Base-by-base conservation (phyloP, 2,113 vertebrate species). In the Phrynosoma platyrhinos region DNA sequence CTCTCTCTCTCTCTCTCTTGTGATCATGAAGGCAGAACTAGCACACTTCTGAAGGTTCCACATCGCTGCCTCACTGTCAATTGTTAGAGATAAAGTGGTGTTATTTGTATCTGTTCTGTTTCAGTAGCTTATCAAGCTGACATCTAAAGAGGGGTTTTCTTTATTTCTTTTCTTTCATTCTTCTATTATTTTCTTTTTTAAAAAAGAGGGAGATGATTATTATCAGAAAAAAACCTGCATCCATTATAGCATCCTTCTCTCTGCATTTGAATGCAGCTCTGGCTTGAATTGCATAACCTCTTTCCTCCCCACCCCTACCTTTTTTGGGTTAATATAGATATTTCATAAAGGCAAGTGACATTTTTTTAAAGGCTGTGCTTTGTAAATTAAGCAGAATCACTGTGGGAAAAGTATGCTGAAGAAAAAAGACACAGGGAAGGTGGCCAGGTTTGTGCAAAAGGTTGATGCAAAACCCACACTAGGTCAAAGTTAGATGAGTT, bases 41-140 rank as follows among this genome's bases (percentile, higher is more conserved):
- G 84, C 76, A 3, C 10, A 30, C 87, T 92, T 92, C 92, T 90
- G 53, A 91, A 95, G 92, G 93, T 90, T 95, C 94, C 95, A 94
- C 90, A 88, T 90, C 91, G 9, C 87, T 82, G 79, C 84, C 88
- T 96, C 88, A 27, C 94, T 88, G 83, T 92, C 94, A 91, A 84
- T 94, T 80, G 93, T 92, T 89, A 68, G 74, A 90, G 90, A 90
- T 93, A 95, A 94, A 95, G 92, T 66, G 1, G 84, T 88, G 92
- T 96, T 95, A 95, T 96, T 92, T 93, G 94, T 71, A 93, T 88
- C 95, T 93, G 88, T 94, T 92, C 93, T 92, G 90, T 96, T 95
- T 95, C 93, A 91, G 87, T 89, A 88, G 87, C 93, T 95, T 94
- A 95, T 92, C 92, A 72, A 90, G 92, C 89, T 95, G 95, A 95